These are phyloP conservation scores for Xenopus laevis DNA, from an alignment of 2,113 vertebrate genomes.

Conservation along the genomic window DNA sequence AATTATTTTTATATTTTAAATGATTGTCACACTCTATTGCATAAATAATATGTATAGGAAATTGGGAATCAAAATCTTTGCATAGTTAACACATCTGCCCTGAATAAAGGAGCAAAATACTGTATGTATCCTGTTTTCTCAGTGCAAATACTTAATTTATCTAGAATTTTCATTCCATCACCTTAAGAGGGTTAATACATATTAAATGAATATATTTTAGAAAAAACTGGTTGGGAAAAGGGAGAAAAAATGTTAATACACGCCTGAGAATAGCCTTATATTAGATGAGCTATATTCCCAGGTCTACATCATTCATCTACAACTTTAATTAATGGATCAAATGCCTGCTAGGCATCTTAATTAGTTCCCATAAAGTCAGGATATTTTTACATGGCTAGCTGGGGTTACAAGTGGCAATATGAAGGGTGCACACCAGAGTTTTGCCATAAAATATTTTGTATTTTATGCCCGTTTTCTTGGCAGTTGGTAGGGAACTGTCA, in stretches of 20 bases:
- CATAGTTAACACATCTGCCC: too few relatives aligned
- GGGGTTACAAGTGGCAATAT: constrained; percentile 15
- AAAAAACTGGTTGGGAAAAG: constrained; percentile 15
- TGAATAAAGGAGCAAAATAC: too few relatives aligned
- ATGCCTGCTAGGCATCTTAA: constrained; percentile 42
- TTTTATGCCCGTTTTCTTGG: constrained; percentile 1
- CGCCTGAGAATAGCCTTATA: constrained; percentile 23
- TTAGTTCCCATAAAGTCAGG: constrained; percentile 31
- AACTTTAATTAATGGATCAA: constrained; percentile 41
- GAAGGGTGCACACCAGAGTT: not conserved
- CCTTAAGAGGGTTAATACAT: too few relatives aligned
- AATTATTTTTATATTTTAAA: too few relatives aligned
- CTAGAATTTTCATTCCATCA: too few relatives aligned
- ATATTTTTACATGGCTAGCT: constrained; percentile 26
- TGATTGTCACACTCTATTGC: too few relatives aligned
- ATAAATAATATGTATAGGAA: too few relatives aligned
- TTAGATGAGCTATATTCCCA: constrained; percentile 41
- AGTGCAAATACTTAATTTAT: too few relatives aligned
- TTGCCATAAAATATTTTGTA: constrained; percentile 6
- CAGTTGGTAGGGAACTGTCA: not conserved
- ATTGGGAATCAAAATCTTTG: too few relatives aligned
- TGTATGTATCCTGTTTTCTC: too few relatives aligned
- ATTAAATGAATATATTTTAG: constrained; percentile 24
- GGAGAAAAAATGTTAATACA: constrained; percentile 2
- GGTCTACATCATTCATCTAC: constrained; percentile 27